Base-by-base conservation (phyloP, 2,113 vertebrate genomes). In the Muntiacus muntjak region DNA sequence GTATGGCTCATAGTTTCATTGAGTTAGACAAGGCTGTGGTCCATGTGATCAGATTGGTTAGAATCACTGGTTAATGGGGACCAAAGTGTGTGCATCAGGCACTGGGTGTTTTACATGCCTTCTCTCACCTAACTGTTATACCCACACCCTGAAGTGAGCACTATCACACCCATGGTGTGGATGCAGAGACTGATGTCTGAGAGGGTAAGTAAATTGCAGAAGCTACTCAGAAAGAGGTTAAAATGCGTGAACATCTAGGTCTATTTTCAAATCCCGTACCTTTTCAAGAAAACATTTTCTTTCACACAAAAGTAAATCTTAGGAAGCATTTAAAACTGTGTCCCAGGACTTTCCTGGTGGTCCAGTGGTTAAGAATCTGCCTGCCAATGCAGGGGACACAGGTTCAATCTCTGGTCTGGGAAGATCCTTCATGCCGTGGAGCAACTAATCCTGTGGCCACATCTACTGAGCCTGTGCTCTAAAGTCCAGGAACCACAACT, bases 291-390 rank as follows among this genome's bases (percentile, higher is more conserved):
- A 86, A 25, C 52, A 67, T 47, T 87, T 94, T 88, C 47, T 88
- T 91, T 87, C n/a, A 95, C 30, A 47, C 52, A 82, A 33, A 94
- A 91, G n/a, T 92, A 84, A 91, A 87, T 93, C 60, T 86, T 57
- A 87, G 55, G 7, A 93, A 90, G 54, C 21, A 45, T 86, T 62
- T 94, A 89, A 97, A 89, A 30, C 54, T 82, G 74, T 55, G 36
- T 47, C 55, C 28, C 60, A 76, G 71, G 71, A 43, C 40, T 76
- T 26, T 40, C 12, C 23, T 43, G 3, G 36, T 74, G 36, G 71
- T 74, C 36, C 71, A 74, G 21, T 74, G 71, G 40, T 43, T 76
- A 43, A 76, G 12, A 76, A 43, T 40, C 40, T 26, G 40, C 40
- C 23, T 76, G 71, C 71, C 71, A 43, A 14, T 76, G 36, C 71